phyloP scores from a whole-genome alignment of 2,113 vertebrate species.

The Sceloporus tristichus region DNA sequence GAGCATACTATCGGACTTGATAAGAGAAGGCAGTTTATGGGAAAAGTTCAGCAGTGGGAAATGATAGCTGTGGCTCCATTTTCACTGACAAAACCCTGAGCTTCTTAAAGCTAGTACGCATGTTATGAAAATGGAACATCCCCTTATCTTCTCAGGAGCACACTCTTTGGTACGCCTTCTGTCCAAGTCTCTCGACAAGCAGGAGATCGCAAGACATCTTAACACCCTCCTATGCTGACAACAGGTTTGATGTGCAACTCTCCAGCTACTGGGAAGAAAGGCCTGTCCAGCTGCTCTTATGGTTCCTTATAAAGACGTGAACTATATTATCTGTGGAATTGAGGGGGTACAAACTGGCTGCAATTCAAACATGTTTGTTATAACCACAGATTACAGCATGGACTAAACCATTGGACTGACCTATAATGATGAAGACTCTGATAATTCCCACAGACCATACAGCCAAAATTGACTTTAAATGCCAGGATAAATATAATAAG shows the following conservation, averaged over 20 bases:
- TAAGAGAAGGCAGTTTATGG: neutral
- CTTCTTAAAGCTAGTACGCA: neutral
- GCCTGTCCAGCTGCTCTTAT: neutral
- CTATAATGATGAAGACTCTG: neutral
- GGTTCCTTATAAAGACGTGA: neutral
- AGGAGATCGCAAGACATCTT: neutral
- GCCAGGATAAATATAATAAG: neutral
- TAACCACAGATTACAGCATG: neutral
- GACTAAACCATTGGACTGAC: too few species aligned
- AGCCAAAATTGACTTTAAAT: neutral
- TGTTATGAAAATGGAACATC: neutral
- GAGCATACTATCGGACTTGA: neutral
- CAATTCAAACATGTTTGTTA: neutral
- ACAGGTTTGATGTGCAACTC: neutral
- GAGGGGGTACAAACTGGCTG: neutral
- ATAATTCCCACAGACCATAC: neutral
- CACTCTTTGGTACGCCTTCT: neutral
- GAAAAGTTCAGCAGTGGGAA: neutral
- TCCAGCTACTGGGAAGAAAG: neutral
- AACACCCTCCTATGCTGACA: neutral
- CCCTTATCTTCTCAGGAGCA: neutral
- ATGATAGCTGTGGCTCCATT: neutral
- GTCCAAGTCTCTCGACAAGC: neutral
- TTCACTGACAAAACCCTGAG: neutral
- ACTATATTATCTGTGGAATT: neutral